Base-by-base conservation (phyloP, 1,140 invertebrate genomes). In the Semibalanus balanoides region DNA sequence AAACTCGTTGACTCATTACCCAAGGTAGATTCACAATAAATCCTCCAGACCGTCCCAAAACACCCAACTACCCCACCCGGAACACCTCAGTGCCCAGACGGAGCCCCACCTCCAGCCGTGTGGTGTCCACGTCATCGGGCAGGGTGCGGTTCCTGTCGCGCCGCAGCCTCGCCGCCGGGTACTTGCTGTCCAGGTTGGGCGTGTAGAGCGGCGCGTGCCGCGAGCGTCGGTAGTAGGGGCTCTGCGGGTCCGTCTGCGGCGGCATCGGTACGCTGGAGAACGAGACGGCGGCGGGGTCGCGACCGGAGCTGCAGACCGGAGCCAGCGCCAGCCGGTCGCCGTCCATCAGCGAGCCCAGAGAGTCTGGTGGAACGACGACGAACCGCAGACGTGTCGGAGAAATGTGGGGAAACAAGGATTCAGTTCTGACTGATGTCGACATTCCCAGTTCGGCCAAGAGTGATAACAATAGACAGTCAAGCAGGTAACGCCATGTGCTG, bases 91-190 rank as follows among this genome's bases (percentile, higher is more conserved):
- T n/a, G n/a, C n/a, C n/a, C n/a, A n/a, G n/a, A n/a, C n/a, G n/a
- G n/a, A n/a, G n/a, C n/a, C 35, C 86, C 84, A 95, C 95, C 89
- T 98, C 96, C 80, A 98, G 87, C 86, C 97, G 96, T 84, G 95
- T 95, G 82, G 96, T 90, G 87, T 98, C 96, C 77, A 97, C 95
- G 85, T 98, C 97, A 76, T 93, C 91, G 80, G 97, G 96, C 83
- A 99, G 88, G 83, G 96, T 89, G 87, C 97, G 98, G 86, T 99
- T 99, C 81, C 91, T 92, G 81, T 96, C 98, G 79, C 96, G 88
- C 81, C 99, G 89, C 82, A 96, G 89, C 84, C 98, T 95, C 86
- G 98, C 96, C 76, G 95, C 93, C 82, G 91, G 89, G 77, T 91
- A 82, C 79, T 81, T 80, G 73, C 82, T 80, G 73, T 92, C 92